Evolutionary conservation across 1,140 invertebrate genomes (phyloP), one percentile per base, ranked within the genome.

Genomic region (Drosophila lacteicornis): DNA sequence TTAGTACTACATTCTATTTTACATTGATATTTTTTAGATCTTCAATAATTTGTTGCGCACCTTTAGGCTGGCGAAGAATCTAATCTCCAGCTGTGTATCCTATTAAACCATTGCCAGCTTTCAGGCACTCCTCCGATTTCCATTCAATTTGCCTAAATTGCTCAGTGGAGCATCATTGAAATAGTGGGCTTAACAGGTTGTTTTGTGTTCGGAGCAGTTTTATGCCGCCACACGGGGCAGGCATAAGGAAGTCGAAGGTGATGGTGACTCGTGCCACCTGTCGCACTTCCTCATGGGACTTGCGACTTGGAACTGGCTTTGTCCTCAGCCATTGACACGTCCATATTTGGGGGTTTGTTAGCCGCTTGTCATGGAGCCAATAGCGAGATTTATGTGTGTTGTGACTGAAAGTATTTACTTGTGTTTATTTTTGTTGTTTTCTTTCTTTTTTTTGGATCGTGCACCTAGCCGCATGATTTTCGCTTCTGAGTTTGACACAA

Each of bases 381-480:
- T 12, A 45, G 38, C 15, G 42, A 66, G 53, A 85, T 84, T 87
- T 87, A 87, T 88, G 71, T 63, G 46, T 67, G 59, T 45, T 67
- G 51, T 19, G 83, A 63, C 67, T 65, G 67, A 55, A 38, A 55
- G 33, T 55, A 55, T 38, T 55, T 55, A 55, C 38, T 38, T 61
- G 36, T 42, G 66, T 42, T 17, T 42, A 22, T 22, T 62, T 47
- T 79, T 55, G 19, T 19, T 19, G 19, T 19, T 19, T 19, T 19
- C 19, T 19, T 19, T n/a, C n/a, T n/a, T 9, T 55, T 51, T 78
- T 79, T 40, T 79, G 33, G 51, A 77, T 86, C 84, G 83, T 86
- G 84, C 80, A 57, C 81, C 76, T 58, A 80, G 75, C 67, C 66
- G 77, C 85, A 90, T 87, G 80, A 79, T 83, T 86, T 86, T 86